Evolutionary conservation across 2,797 vertebrate genomes (phyloP).

Genomic region (Sphenodon punctatus): DNA sequence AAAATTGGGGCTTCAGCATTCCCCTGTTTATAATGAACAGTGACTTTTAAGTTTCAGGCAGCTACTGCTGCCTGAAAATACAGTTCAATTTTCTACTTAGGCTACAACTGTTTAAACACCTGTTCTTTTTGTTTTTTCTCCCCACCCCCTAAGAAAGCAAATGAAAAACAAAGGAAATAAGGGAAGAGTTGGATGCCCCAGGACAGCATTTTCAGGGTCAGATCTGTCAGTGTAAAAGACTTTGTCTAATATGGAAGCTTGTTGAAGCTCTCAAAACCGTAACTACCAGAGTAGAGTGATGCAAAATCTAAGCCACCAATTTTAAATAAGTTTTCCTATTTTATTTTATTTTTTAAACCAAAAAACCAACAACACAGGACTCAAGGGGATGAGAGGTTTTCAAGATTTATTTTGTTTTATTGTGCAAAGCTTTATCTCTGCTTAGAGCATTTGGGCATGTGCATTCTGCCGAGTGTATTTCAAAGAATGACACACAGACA

Average conservation of each 20-base stretch:
- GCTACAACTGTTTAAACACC: no score
- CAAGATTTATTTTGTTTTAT: constrained; percentile 13
- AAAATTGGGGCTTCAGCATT: no score
- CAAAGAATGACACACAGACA: constrained; percentile 21
- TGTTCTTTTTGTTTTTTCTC: neutral
- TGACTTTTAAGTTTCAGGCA: no score
- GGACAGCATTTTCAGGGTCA: neutral
- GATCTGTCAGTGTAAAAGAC: neutral
- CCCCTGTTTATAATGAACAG: no score
- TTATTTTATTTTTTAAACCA: neutral
- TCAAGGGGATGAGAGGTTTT: neutral
- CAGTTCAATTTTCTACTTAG: no score
- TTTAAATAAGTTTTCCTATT: constrained; percentile 48
- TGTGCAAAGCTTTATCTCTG: constrained; percentile 19
- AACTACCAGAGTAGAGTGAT: no score
- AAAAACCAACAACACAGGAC: neutral
- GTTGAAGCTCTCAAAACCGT: neutral
- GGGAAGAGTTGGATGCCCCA: neutral
- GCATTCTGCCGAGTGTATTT: constrained; percentile 7
- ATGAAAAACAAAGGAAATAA: neutral
- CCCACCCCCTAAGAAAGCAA: neutral
- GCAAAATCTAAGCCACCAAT: neutral
- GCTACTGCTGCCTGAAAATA: no score
- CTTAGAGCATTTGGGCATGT: constrained; percentile 16
- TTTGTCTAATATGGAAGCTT: neutral